Conservation (phyloP, 2,113 vertebrate species). For the Coregonus clupeaformis region DNA sequence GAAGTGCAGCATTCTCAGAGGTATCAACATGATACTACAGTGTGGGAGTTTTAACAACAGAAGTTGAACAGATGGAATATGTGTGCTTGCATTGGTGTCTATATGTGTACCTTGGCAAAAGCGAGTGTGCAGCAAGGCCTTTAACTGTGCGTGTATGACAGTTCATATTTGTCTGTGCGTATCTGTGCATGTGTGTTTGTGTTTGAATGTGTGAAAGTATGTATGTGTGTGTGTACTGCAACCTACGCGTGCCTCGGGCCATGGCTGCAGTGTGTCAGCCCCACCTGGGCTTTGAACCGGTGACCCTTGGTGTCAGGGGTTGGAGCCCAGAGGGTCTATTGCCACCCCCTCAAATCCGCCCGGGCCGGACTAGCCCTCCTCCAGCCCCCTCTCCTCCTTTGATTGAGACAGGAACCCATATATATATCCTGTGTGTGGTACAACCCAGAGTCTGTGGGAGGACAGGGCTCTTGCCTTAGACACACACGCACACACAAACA, state of each 20-base stretch:
- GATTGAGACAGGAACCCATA: neutral
- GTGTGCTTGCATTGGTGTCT: neutral
- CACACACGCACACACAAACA: neutral
- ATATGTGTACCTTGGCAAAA: neutral
- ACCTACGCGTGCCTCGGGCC: neutral
- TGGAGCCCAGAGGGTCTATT: constrained; percentile 21
- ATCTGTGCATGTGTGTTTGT: neutral
- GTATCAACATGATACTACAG: neutral
- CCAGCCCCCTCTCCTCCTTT: neutral
- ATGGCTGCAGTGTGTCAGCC: constrained; percentile 14
- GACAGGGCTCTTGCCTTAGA: neutral
- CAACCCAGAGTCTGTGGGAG: neutral
- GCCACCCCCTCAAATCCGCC: constrained; percentile 27
- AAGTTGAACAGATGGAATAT: constrained; percentile 1
- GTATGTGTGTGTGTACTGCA: neutral
- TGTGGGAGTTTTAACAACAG: constrained; percentile 9
- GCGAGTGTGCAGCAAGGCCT: neutral
- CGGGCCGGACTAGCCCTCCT: neutral
- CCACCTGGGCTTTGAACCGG: constrained; percentile 45
- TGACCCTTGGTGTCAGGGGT: constrained; percentile 35
- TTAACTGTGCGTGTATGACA: neutral
- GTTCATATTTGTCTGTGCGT: neutral
- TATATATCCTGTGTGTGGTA: constrained; percentile 14
- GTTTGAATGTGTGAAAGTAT: neutral
- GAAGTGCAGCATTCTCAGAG: neutral